These are phyloP conservation scores for Pachyramphus minor DNA, from an alignment of 2,113 vertebrate species.

Conservation along the genomic window DNA sequence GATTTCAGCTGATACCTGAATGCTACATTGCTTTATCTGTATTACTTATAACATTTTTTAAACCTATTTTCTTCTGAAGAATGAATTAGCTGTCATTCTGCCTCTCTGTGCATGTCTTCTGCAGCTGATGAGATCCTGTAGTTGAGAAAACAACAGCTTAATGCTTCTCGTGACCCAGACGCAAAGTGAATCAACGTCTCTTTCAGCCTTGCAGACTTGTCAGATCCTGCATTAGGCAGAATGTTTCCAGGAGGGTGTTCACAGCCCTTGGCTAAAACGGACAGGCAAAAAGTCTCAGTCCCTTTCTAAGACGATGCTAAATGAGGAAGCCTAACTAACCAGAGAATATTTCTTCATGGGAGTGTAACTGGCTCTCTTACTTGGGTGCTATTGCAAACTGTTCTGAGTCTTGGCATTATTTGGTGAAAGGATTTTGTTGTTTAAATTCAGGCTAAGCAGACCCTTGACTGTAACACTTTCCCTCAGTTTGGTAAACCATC, in stretches of 20 bases:
- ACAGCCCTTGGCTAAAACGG: neutral
- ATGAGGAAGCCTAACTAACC: neutral
- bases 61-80: neutral
- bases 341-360: neutral
- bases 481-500: neutral
- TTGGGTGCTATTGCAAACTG: neutral
- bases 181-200: neutral
- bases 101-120: neutral
- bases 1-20: neutral
- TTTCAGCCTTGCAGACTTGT: neutral
- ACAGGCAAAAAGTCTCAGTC: neutral
- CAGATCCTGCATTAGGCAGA: neutral
- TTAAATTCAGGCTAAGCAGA: neutral
- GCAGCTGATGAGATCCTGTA: neutral
- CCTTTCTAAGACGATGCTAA: neutral
- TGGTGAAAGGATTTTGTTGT: neutral
- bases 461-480: neutral
- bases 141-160: neutral
- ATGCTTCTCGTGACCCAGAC: neutral
- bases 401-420: neutral
- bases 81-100: neutral
- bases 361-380: neutral
- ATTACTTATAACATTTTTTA: neutral
- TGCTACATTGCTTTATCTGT: neutral
- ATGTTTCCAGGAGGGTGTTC: neutral